Base-by-base conservation (phyloP, 1,140 invertebrate genomes). In the Drosophila sp. region DNA sequence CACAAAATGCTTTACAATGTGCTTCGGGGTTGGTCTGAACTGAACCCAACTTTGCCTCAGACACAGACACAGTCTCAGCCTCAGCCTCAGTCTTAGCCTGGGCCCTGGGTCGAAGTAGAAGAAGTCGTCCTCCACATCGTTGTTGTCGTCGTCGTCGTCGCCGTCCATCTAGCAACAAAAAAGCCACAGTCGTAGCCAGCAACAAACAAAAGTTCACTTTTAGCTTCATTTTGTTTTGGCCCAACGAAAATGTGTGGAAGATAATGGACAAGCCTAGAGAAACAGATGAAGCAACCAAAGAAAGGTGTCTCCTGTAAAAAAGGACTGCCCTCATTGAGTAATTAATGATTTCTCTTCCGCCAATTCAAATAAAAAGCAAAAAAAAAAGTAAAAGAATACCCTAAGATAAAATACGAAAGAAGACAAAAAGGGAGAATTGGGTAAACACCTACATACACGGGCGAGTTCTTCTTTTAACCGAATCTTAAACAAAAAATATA, bases 131-230 rank as follows among this genome's bases (percentile, higher is more conserved):
- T 50, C 23, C 17, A 17, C 17, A 17, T 17, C 17, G 17, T 17
- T 0, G 44, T 50, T 27, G 7, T 27, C 23, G 23, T 25, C 44
- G 44, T 50, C 23, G 40, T 41, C 11, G 40, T 41, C 11, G 4
- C 40, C 40, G 44, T 50, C 44, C 44, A 50, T 10, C 44, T 27
- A 50, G 27, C 44, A 50, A 50, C 23, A 50, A 50, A 50, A 50
- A 50, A 10, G 44, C 44, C 44, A 50, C 23, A 50, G 25, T 50
- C 44, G 44, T 8, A 64, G 50, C 55, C 55, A 50, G 23, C 58
- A 30, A 25, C 61, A 70, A 58, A 71, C 72, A 57, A 75, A 73
- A 67, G 72, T 75, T 75, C 72, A 75, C 63, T 35, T 74, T 67
- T 60, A 74, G 71, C 63, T 75, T 74, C 63, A 44, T 57, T 74